Evolutionary conservation across 2,797 vertebrate species (phyloP).

Genomic region (Scyliorhinus canicula): DNA sequence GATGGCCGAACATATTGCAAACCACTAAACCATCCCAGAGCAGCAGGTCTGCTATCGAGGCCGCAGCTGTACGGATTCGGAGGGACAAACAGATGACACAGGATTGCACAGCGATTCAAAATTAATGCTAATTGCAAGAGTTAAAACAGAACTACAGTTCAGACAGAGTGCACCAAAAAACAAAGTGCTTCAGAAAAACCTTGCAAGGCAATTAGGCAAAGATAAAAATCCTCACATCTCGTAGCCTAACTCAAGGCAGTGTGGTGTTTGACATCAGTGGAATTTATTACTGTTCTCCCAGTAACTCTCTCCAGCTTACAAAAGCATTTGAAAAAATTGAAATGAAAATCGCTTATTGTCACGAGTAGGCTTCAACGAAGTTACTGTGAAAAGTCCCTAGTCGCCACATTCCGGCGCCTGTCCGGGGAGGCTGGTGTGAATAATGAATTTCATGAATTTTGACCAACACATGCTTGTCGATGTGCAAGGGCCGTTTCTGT

Average conservation of each 20-base stretch:
- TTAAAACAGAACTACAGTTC: background rate
- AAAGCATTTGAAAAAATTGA: background rate
- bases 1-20: background rate
- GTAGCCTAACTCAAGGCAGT: background rate
- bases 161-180: background rate
- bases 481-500: no score
- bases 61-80: background rate
- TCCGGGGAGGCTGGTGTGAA: no score
- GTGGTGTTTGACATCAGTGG: background rate
- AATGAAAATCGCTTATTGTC: no score
- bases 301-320: background rate
- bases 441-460: background rate
- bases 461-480: background rate
- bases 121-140: background rate
- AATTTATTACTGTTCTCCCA: background rate
- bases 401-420: no score
- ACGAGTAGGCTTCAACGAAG: no score
- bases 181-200: background rate
- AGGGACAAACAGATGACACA: background rate
- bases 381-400: no score
- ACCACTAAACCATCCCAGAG: background rate
- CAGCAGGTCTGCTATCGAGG: background rate
- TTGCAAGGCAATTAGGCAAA: background rate
- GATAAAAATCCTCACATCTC: background rate
- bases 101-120: background rate